A percentile compares a stretch with the other conserved stretches of the same genome.
Evolutionary conservation across 2,113 vertebrate genomes (phyloP).

Genomic region (Deroptyus accipitrinus): DNA sequence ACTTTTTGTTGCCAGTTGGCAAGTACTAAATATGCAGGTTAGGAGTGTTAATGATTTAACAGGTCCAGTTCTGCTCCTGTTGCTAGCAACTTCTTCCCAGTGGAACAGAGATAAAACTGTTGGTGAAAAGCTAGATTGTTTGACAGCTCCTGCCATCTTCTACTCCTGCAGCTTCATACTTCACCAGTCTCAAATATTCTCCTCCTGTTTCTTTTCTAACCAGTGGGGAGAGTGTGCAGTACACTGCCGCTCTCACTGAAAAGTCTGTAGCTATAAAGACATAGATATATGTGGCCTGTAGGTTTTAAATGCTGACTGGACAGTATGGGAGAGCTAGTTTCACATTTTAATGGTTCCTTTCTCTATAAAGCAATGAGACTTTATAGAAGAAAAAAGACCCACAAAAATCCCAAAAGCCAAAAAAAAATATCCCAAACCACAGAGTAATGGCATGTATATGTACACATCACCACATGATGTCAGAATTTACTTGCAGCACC

Average conservation of each 20-base stretch:
- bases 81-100: not conserved
- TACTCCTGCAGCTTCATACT: not conserved
- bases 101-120: not conserved
- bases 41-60: not conserved
- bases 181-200: not conserved
- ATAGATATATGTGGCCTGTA: not conserved
- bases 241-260: not conserved
- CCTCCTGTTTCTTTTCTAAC: not conserved
- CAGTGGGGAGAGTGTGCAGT: not conserved
- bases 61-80: not conserved
- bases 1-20: not conserved
- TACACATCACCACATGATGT: not conserved
- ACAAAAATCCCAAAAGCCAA: not conserved
- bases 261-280: not conserved
- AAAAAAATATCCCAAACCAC: not conserved
- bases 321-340: not conserved
- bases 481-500: not conserved
- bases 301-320: not conserved
- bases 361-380: not conserved
- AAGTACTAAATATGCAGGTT: not conserved
- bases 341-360: not conserved
- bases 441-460: not conserved
- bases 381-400: not conserved
- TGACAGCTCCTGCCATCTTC: not conserved
- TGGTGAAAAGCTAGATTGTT: not conserved